Evolutionary conservation across 2,888 invertebrate genomes (phyloP), one percentile per base, ranked within the genome.

Genomic region (Aphidius colemani): DNA sequence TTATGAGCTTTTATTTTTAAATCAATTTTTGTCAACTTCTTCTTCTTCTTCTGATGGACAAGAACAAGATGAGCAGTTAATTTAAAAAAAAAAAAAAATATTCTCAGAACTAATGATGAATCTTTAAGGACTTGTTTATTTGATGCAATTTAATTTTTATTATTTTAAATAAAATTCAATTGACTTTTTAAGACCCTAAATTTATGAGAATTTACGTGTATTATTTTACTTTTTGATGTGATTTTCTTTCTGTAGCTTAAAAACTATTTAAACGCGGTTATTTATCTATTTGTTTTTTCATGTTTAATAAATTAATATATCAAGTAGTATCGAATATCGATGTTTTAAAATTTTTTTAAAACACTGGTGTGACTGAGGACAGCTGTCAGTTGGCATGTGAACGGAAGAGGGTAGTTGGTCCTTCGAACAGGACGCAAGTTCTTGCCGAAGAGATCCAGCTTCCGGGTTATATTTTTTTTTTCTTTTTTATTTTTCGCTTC

Each of bases 371-470:
- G n/a, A 43, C 44, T n/a, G 53, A 43, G 30, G 46, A 41, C 65
- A 61, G 65, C 65, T 61, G 65, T n/a, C 10, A 7, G 56, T 10
- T 30, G 49, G 53, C 61, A 65, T 65, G 65, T 65, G 64, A 59
- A 58, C 64, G 66, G 50, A 62, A 51, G 62, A 63, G 56, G 48
- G 61, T 44, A 59, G 59, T 49, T 73, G 72, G 74, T 78, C 77
- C 77, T 78, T 72, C 71, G 74, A 75, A 78, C 80, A 79, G 79
- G 79, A 80, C 79, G 79, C 71, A 72, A 69, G 72, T 70, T 73
- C 75, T 72, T 69, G 72, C 67, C 72, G 71, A 74, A 72, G 70
- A 60, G 70, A 69, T 72, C 74, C 72, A 72, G 73, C 78, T 81
- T 81, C 81, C 81, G 81, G 81, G 79, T 80, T 74, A 68, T 71